A percentile compares a stretch with the other conserved stretches of the same genome.
Conservation (phyloP, 92 coral and sea anemone genomes). For the Scolanthus callimorphus region DNA sequence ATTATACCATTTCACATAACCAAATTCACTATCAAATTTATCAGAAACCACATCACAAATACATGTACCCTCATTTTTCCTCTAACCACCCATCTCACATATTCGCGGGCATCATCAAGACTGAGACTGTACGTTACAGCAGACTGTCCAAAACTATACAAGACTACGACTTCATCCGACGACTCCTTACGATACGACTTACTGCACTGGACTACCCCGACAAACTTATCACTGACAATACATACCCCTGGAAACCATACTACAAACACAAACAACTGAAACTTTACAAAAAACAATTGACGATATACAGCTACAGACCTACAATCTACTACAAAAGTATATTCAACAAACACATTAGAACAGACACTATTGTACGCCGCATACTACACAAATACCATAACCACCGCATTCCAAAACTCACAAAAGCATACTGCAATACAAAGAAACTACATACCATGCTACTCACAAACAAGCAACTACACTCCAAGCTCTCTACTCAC, state of each 20-base stretch:
- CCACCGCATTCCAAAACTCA: too few relatives aligned
- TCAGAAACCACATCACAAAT: conserved; percentile 32
- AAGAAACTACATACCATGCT: too few relatives aligned
- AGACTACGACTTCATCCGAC: conserved; percentile 4
- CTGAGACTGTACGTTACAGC: conserved; percentile 22
- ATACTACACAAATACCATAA: too few relatives aligned
- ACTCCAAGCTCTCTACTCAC: too few relatives aligned
- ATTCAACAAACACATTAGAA: too few relatives aligned
- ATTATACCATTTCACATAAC: too few relatives aligned
- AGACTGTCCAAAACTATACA: conserved; percentile 3
- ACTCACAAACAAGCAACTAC: too few relatives aligned
- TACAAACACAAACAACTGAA: neutral
- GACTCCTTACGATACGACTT: neutral
- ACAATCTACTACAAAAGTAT: too few relatives aligned
- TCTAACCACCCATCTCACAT: conserved; percentile 22
- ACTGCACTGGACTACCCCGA: conserved; percentile 3
- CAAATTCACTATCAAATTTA: conserved; percentile 16
- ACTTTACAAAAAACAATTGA: too few relatives aligned
- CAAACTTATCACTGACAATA: neutral
- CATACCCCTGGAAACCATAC: neutral
- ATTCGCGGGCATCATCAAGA: conserved; percentile 4
- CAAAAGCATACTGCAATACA: too few relatives aligned
- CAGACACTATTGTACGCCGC: too few relatives aligned
- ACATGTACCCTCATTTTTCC: conserved; percentile 34
- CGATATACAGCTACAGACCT: too few relatives aligned